A percentile compares a stretch with the other conserved stretches of the same genome.
Evolutionary conservation across 2,113 vertebrate species (phyloP).

Genomic region (Bujurquina vittata): DNA sequence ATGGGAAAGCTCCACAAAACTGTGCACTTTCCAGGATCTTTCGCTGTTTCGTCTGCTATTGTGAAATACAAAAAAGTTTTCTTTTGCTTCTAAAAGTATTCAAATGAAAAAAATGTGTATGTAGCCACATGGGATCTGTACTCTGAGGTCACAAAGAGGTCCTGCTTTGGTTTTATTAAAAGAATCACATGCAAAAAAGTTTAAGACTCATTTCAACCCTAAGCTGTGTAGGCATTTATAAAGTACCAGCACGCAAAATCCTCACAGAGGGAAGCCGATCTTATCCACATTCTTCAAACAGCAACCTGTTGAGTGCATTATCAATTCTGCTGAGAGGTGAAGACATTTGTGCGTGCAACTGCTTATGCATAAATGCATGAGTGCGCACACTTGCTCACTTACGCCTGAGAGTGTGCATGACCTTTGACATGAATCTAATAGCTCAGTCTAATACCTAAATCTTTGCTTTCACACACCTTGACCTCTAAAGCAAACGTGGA

Average conservation of each 20-base stretch:
- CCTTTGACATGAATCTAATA: constrained; percentile 14
- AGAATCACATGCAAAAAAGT: background rate
- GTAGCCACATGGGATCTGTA: background rate
- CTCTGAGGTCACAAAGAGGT: background rate
- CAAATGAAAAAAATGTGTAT: background rate
- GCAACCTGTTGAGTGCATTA: constrained; percentile 34
- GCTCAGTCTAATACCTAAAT: background rate
- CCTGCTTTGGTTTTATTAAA: background rate
- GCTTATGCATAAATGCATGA: constrained; percentile 6
- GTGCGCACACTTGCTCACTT: background rate
- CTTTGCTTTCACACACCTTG: background rate
- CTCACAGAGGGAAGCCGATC: background rate
- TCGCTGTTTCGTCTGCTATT: background rate
- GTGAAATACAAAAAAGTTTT: background rate
- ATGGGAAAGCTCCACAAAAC: background rate
- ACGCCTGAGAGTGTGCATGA: background rate
- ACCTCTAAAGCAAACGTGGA: constrained; percentile 20
- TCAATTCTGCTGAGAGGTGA: constrained; percentile 22
- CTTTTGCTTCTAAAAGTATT: background rate
- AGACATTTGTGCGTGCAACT: constrained; percentile 23
- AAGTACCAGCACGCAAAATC: background rate
- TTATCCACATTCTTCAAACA: constrained; percentile 17
- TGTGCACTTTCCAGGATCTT: background rate
- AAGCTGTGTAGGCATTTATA: background rate
- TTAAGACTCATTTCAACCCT: background rate